Conservation (phyloP, 2,113 vertebrate species). For the Psilopogon haemacephalus region DNA sequence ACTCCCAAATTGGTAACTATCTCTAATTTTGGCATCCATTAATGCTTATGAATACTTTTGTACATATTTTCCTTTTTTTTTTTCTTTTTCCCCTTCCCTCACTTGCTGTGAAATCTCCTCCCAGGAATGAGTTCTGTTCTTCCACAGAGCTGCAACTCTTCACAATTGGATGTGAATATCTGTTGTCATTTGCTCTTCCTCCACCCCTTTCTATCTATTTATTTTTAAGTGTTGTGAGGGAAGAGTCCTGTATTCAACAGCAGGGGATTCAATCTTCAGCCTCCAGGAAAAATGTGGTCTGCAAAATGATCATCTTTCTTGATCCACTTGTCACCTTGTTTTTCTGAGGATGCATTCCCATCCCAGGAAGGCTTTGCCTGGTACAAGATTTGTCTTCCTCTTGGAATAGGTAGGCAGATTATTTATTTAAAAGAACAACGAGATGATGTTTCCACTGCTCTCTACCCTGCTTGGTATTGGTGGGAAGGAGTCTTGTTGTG, state of each 20-base stretch:
- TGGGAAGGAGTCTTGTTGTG: background rate
- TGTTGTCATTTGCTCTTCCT: background rate
- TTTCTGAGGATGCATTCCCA: background rate
- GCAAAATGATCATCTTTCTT: background rate
- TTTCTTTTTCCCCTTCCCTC: background rate
- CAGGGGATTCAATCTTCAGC: background rate
- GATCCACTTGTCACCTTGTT: background rate
- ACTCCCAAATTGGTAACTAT: background rate
- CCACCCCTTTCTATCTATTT: background rate
- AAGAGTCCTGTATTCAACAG: background rate
- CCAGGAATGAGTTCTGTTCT: background rate
- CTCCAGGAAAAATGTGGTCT: background rate
- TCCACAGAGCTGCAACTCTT: background rate
- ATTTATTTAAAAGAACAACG: background rate
- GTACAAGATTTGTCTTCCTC: background rate
- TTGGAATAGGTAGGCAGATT: background rate
- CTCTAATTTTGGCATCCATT: conserved; percentile 30
- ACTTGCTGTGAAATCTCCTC: background rate
- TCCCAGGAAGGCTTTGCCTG: background rate
- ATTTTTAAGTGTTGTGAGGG: background rate
- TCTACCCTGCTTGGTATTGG: background rate
- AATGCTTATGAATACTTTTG: background rate
- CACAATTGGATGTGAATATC: background rate
- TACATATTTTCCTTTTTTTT: background rate
- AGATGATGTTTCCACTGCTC: background rate